Evolutionary conservation across 1,140 invertebrate species (phyloP).

Genomic region (Nephotettix cincticeps): DNA sequence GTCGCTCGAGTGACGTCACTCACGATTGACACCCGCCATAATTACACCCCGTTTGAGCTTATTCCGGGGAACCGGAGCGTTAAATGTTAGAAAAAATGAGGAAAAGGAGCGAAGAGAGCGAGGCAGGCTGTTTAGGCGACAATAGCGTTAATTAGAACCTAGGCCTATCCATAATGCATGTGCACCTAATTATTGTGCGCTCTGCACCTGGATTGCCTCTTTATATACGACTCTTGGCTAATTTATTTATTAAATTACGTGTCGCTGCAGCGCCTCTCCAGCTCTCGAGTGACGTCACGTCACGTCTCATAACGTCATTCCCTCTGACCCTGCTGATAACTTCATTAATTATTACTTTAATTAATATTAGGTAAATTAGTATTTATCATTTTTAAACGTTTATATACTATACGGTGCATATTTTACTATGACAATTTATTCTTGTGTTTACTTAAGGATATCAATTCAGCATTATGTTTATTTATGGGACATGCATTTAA

Average conservation of each 20-base stretch:
- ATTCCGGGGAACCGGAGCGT: not conserved
- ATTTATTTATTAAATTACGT: slow-evolving; percentile 3
- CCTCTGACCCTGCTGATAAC: too few relatives aligned
- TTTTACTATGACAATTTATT: too few relatives aligned
- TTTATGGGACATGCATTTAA: too few relatives aligned
- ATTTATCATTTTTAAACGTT: too few relatives aligned
- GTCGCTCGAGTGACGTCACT: too few relatives aligned
- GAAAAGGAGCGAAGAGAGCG: not conserved
- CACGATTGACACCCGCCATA: not conserved
- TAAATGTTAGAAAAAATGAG: not conserved
- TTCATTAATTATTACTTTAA: too few relatives aligned
- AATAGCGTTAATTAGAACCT: not conserved
- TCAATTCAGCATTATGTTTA: too few relatives aligned
- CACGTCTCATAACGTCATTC: not conserved
- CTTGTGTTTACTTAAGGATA: too few relatives aligned
- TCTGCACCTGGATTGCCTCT: slow-evolving; percentile 11
- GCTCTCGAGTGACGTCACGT: too few relatives aligned
- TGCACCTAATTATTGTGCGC: slow-evolving; percentile 5
- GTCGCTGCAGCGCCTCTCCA: not conserved
- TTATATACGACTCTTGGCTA: not conserved
- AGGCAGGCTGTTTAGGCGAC: not conserved
- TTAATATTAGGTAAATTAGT: too few relatives aligned
- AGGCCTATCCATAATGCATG: slow-evolving; percentile 7
- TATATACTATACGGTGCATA: too few relatives aligned
- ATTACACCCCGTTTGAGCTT: not conserved